phyloP scores from a whole-genome alignment of 2,113 vertebrate genomes.

The Scartelaos histophorus region DNA sequence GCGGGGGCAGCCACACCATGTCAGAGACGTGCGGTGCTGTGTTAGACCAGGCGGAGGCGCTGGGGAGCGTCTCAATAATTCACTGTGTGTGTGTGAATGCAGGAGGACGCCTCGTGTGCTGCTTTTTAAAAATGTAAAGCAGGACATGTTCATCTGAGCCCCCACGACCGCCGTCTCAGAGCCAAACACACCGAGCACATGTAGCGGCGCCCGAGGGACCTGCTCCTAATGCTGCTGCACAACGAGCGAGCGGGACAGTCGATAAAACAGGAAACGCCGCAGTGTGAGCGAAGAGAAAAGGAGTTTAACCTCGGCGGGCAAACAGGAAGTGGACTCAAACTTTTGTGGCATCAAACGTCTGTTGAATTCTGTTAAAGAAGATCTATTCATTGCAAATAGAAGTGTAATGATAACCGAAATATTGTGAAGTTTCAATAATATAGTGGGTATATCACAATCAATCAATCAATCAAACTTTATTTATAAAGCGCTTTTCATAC shows the following conservation, averaged over 20 bases:
- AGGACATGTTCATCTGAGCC: constrained; percentile 45
- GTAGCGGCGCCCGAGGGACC: constrained; percentile 45
- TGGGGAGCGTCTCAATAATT: constrained; percentile 73
- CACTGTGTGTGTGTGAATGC: constrained; percentile 46
- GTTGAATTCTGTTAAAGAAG: too few species aligned
- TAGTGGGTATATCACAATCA: too few species aligned
- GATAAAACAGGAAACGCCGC: not conserved
- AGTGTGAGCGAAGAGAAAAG: too few species aligned
- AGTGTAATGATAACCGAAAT: too few species aligned
- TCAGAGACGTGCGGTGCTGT: constrained; percentile 43
- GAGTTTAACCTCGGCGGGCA: too few species aligned
- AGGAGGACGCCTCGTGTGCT: constrained; percentile 48
- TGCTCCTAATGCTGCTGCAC: constrained; percentile 50
- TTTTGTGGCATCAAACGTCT: too few species aligned
- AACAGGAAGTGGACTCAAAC: too few species aligned
- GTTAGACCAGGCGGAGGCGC: constrained; percentile 51
- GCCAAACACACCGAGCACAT: constrained; percentile 57
- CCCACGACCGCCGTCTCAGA: constrained; percentile 32
- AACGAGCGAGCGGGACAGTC: not conserved
- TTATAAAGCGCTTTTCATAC: too few species aligned
- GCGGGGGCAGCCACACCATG: constrained; percentile 21
- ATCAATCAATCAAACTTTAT: too few species aligned
- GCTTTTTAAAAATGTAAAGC: constrained; percentile 76
- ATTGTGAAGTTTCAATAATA: too few species aligned
- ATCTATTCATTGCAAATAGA: too few species aligned